Percentiles rank a stretch among this genome's conserved stretches.
Evolutionary conservation across 2,888 invertebrate genomes (phyloP).

Genomic region (Embidobia sp.): DNA sequence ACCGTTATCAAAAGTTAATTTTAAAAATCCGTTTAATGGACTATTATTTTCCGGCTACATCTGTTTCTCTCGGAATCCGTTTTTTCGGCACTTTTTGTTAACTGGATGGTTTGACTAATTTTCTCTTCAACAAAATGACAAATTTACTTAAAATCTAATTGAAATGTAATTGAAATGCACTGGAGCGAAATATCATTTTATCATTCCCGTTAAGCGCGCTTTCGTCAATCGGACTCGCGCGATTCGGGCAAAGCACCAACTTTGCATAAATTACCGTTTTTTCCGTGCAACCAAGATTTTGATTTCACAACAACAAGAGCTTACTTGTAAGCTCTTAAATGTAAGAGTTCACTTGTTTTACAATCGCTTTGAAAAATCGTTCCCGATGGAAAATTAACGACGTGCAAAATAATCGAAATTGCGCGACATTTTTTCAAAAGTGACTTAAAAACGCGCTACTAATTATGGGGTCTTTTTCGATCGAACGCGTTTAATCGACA

Average conservation of each 20-base stretch:
- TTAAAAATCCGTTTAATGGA: too few species aligned
- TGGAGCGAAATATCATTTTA: constrained; percentile 43
- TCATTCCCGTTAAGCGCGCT: constrained; percentile 48
- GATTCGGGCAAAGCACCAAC: constrained; percentile 2
- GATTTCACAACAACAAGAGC: too few species aligned
- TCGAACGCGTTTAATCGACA: not conserved
- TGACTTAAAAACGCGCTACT: too few species aligned
- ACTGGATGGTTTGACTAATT: constrained; percentile 41
- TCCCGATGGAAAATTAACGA: not conserved
- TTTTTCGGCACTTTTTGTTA: constrained; percentile 28
- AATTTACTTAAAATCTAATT: constrained; percentile 52
- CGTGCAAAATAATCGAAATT: not conserved
- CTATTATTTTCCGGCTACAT: too few species aligned
- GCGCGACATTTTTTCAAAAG: too few species aligned
- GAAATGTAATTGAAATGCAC: constrained; percentile 47
- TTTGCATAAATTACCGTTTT: constrained; percentile 2
- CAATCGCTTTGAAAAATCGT: too few species aligned
- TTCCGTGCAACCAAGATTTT: not conserved
- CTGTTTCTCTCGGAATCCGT: too few species aligned
- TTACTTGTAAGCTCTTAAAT: too few species aligned
- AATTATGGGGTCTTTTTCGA: not conserved
- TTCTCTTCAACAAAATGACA: constrained; percentile 30
- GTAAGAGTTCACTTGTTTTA: not conserved
- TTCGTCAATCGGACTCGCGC: constrained; percentile 32
- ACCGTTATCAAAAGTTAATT: too few species aligned